These are phyloP conservation scores for Eremophila alpestris DNA, from an alignment of 2,797 vertebrate genomes.

Conservation along the genomic window DNA sequence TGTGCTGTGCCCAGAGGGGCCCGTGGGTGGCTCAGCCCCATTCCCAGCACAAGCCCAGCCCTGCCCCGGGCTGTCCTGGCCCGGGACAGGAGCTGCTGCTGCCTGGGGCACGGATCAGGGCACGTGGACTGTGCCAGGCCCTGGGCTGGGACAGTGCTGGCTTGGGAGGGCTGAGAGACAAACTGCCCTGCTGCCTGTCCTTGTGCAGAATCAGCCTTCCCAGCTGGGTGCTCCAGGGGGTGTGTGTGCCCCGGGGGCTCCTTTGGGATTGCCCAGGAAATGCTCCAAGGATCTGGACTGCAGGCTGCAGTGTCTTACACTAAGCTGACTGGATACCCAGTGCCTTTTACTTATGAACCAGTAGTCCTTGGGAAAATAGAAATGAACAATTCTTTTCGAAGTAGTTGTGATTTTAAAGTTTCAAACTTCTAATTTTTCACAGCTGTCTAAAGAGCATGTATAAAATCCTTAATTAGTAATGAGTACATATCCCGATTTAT, in stretches of 20 bases:
- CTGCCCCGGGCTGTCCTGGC: neutral
- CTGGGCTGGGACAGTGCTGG: neutral
- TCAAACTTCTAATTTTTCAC: slow-evolving; percentile 21
- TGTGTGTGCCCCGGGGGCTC: neutral
- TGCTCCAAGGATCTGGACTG: neutral
- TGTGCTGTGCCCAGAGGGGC: neutral
- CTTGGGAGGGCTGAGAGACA: neutral
- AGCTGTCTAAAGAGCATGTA: slow-evolving; percentile 25
- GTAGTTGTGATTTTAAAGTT: neutral
- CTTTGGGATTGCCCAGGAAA: neutral
- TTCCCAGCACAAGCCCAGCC: neutral
- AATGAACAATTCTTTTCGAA: neutral
- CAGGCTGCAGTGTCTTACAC: neutral
- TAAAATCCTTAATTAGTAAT: neutral
- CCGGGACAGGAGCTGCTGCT: neutral
- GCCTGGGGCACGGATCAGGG: neutral
- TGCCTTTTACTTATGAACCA: slow-evolving; percentile 1
- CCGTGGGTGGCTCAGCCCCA: fast-evolving
- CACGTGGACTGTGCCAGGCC: neutral
- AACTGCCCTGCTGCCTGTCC: neutral
- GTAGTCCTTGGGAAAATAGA: neutral
- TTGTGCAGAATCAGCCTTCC: neutral
- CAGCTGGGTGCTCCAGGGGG: neutral
- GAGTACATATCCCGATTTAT: neutral
- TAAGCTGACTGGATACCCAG: neutral